Percentiles rank a stretch among this genome's conserved stretches.
Conservation (phyloP, 2,797 vertebrate species). For the Myotis pilosus region DNA sequence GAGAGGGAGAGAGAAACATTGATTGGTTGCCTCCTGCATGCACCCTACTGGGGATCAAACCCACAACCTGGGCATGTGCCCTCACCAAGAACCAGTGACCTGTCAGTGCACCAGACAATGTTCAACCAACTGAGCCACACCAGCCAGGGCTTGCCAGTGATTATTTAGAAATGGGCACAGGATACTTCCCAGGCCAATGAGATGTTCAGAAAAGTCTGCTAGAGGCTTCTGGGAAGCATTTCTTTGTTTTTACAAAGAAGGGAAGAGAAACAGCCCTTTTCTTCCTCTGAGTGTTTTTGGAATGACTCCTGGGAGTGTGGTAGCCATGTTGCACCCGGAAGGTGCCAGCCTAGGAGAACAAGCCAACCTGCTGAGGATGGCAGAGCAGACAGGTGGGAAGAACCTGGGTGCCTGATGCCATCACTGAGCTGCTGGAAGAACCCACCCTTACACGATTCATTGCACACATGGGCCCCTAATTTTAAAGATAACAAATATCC, state of each 20-base stretch:
- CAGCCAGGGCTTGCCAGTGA: background rate
- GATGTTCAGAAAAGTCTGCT: background rate
- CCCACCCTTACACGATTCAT: background rate
- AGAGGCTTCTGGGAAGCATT: background rate
- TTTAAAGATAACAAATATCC: background rate
- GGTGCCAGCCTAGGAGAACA: background rate
- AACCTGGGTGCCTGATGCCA: background rate
- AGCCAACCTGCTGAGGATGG: background rate
- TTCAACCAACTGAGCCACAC: no score
- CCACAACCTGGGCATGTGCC: no score
- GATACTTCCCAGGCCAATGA: background rate
- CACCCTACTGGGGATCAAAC: no score
- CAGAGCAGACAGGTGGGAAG: background rate
- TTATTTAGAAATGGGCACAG: background rate
- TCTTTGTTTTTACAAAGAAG: slow-evolving; percentile 13
- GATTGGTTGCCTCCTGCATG: no score
- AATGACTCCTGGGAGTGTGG: background rate
- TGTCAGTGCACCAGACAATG: no score
- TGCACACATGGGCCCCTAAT: background rate
- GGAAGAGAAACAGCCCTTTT: background rate
- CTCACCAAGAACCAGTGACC: no score
- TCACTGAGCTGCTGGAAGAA: background rate
- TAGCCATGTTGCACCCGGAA: background rate
- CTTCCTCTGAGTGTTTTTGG: background rate
- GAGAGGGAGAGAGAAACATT: no score